Evolutionary conservation across 1,140 invertebrate genomes (phyloP), one percentile per base, ranked within the genome.

Genomic region (Danaus melanippus): DNA sequence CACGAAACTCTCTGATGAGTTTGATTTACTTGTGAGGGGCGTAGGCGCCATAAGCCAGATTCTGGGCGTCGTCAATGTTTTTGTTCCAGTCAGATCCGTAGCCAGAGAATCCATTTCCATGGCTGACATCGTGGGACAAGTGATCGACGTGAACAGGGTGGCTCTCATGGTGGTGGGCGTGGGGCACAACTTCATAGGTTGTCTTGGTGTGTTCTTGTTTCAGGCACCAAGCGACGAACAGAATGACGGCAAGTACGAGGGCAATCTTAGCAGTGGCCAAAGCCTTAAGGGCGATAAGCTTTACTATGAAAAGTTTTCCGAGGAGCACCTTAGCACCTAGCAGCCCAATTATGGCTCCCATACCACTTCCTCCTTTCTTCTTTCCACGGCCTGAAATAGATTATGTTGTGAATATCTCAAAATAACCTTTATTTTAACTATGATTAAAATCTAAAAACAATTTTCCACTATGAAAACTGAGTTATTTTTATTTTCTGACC

Each of bases 31-130:
- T 74, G 43, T 79, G 76, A 0, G 67, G 71, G 10, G 80, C 71
- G 60, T 86, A 86, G 2, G 69, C 84, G 42, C 71, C 71, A 68
- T 86, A 86, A 10, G 84, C 84, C 8, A 86, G 64, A 51, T 79
- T 77, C 50, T 86, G 84, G 12, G 73, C 77, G 9, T 86, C 84
- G 11, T 86, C 84, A 9, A 84, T 62, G 67, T 84, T 86, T 56
- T 86, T 86, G 79, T 75, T 84, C 83, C 83, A 86, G 69, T 86
- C 83, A 4, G 74, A 66, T 8, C 83, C 83, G 50, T 79, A 83
- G 50, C 76, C 68, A 10, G 78, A 80, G 64, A 70, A 77, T 8
- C 74, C 74, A 10, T 71, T 65, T 9, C 71, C 77, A 32, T 79
- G 74, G 6, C 77, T 73, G 7, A 60, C 43, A 12, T 81, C 77